Base-by-base conservation (phyloP, 2,113 vertebrate genomes). In the Nymphicus hollandicus region DNA sequence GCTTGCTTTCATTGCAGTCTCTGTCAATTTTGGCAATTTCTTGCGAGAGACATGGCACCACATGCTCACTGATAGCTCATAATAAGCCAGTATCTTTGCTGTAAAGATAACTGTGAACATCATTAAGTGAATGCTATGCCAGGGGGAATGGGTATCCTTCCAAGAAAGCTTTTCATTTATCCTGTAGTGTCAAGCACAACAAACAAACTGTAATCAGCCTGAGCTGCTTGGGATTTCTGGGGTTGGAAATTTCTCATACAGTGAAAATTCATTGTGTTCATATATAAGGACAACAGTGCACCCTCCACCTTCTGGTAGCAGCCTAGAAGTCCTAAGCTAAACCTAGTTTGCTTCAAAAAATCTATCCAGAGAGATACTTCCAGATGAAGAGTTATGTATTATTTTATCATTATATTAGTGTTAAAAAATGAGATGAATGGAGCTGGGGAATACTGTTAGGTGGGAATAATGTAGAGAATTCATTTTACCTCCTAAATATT, bases 81-180 rank as follows among this genome's bases (percentile, higher is more conserved):
- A 93, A 92, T 87, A 93, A 91, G 47, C 65, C 91, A 65, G 47
- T 68, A 76, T 95, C 87, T 91, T 72, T 92, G 70, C 89, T 95
- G 73, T 94, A 91, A 94, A 87, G 87, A 96, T 89, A 91, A 94
- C 91, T 95, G 89, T 91, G 95, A 89, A 72, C 65, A 92, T 79
- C 69, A 89, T 85, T 85, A 80, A 95, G 89, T 56, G 78, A 89
- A 89, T 94, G 81, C 44, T 82, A 14, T 89, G 93, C 91, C 91
- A 71, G 84, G 25, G 88, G 78, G 81, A 91, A 77, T 46, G 84
- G 52, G 78, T 94, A 82, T 85, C 73, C 81, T 91, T 97, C 94
- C 95, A 97, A 94, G 80, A 95, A 87, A 89, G 70, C 47, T 94
- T 95, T 76, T 91, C 65, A 82, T 95, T 95, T 97, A 85, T 91